Evolutionary conservation across 2,797 vertebrate species (phyloP).

Genomic region (Enteromius trimaculatus): DNA sequence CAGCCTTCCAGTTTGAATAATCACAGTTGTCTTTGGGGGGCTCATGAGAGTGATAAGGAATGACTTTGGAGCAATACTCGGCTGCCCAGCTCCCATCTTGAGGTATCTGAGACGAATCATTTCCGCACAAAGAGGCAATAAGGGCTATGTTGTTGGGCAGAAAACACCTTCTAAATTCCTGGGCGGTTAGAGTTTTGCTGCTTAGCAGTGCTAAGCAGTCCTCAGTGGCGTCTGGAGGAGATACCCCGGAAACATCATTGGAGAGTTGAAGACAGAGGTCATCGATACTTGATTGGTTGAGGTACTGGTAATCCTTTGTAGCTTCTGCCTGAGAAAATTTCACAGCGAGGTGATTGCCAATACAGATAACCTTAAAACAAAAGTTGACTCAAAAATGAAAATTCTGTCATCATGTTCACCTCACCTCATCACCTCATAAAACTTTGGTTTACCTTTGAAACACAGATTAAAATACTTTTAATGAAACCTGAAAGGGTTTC

Average conservation of each 20-base stretch:
- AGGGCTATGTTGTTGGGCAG: constrained; percentile 81
- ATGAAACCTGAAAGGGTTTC: not conserved
- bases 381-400: not conserved
- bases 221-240: constrained; percentile 63
- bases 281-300: constrained; percentile 80
- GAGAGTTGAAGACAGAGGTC: constrained; percentile 81
- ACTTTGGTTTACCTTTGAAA: not conserved
- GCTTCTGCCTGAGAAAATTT: constrained; percentile 70
- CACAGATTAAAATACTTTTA: not conserved
- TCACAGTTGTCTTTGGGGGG: constrained; percentile 71
- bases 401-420: not conserved
- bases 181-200: constrained; percentile 76
- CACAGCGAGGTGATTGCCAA: not conserved
- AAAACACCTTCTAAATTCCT: constrained; percentile 84
- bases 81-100: constrained; percentile 77
- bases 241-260: constrained; percentile 38
- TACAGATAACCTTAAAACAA: constrained; percentile 17
- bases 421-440: not conserved
- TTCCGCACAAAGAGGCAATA: constrained; percentile 76
- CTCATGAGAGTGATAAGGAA: constrained; percentile 64
- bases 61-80: constrained; percentile 73
- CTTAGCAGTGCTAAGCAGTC: constrained; percentile 76
- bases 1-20: constrained; percentile 73
- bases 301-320: constrained; percentile 71
- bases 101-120: constrained; percentile 64